phyloP scores from a whole-genome alignment of 2,113 vertebrate genomes.

The Oplegnathus fasciatus region DNA sequence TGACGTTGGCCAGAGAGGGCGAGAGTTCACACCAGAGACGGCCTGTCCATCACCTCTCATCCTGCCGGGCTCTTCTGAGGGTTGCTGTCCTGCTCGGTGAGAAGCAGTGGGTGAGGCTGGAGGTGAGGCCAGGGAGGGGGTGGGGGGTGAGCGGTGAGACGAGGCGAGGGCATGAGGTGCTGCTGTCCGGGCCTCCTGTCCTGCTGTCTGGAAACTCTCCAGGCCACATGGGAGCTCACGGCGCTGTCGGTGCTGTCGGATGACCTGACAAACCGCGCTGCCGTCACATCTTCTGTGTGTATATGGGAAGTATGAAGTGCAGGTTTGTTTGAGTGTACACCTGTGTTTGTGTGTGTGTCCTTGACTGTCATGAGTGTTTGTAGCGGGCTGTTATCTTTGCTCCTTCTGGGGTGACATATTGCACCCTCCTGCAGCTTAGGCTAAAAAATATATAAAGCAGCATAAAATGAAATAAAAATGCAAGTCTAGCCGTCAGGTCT shows the following conservation, averaged over 20 bases:
- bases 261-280: constrained; percentile 72
- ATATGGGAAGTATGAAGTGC: constrained; percentile 35
- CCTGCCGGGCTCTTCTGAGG: constrained; percentile 75
- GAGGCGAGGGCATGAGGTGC: constrained; percentile 58
- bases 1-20: constrained; percentile 49
- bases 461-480: constrained; percentile 67
- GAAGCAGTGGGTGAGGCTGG: constrained; percentile 68
- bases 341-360: constrained; percentile 65
- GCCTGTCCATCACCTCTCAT: constrained; percentile 77
- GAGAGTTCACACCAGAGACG: constrained; percentile 68
- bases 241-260: constrained; percentile 72
- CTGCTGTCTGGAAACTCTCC: constrained; percentile 74
- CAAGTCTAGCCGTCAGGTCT: constrained; percentile 56
- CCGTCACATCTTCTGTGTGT: constrained; percentile 67
- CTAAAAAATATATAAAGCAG: constrained; percentile 52
- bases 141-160: not conserved
- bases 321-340: constrained; percentile 51
- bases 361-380: constrained; percentile 61
- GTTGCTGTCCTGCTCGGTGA: constrained; percentile 73
- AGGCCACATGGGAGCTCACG: constrained; percentile 74
- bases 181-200: constrained; percentile 73
- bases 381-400: constrained; percentile 50
- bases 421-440: constrained; percentile 40
- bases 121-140: constrained; percentile 32
- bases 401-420: constrained; percentile 57